Percentiles rank a stretch among this genome's conserved stretches.
Conservation (phyloP, 1,140 invertebrate genomes). For the Eueides isabella region DNA sequence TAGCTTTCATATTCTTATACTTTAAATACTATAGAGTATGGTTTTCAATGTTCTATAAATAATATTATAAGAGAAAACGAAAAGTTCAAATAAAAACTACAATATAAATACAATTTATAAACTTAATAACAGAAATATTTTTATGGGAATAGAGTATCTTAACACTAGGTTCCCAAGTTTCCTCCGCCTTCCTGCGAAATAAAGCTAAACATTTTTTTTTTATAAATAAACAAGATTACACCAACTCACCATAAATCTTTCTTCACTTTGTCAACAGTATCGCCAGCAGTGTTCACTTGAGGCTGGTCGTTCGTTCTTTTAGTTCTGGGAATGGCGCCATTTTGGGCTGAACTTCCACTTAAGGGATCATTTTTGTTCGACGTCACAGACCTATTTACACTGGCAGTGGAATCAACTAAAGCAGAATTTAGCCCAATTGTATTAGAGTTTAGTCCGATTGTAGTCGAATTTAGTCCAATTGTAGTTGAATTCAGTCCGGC, state of each 20-base stretch:
- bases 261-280: slow-evolving; percentile 46
- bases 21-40: too few species aligned
- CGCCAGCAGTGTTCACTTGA: slow-evolving; percentile 55
- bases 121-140: too few species aligned
- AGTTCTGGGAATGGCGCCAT: slow-evolving; percentile 39
- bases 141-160: too few species aligned
- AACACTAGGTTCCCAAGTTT: too few species aligned
- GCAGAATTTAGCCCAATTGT: background rate
- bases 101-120: too few species aligned
- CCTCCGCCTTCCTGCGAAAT: too few species aligned
- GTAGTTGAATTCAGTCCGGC: background rate
- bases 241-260: slow-evolving; percentile 47
- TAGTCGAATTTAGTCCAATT: background rate
- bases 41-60: too few species aligned
- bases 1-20: too few species aligned
- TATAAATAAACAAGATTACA: background rate
- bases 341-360: slow-evolving; percentile 19
- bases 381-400: slow-evolving; percentile 4
- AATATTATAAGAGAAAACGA: too few species aligned
- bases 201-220: background rate
- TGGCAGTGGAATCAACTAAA: background rate
- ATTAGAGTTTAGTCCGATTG: background rate
- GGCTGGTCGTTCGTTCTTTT: slow-evolving; percentile 68
- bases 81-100: too few species aligned
- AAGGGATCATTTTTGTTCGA: background rate